Evolutionary conservation across 2,797 vertebrate genomes (phyloP).

Genomic region (Pseudocheirus occidentalis): DNA sequence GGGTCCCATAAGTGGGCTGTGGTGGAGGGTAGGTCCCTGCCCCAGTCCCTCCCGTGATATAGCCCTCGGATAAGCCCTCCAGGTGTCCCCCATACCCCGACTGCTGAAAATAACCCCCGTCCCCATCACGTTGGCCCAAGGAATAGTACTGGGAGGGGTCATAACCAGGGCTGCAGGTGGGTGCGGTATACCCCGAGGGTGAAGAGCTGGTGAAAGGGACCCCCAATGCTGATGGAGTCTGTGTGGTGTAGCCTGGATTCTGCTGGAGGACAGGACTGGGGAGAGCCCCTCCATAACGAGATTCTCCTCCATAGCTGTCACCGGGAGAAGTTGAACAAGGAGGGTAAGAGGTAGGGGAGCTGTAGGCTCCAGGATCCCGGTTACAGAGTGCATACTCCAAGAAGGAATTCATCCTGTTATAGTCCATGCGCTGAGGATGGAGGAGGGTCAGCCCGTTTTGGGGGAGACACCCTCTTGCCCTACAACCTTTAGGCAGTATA

Average conservation of each 20-base stretch:
- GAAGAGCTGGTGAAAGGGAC: slow-evolving; percentile 85
- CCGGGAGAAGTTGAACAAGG: slow-evolving; percentile 85
- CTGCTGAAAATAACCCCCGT: slow-evolving; percentile 89
- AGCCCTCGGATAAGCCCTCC: slow-evolving; percentile 86
- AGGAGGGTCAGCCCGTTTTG: slow-evolving; percentile 88
- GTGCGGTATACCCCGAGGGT: slow-evolving; percentile 83
- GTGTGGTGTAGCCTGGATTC: slow-evolving; percentile 83
- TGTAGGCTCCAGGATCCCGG: slow-evolving; percentile 89
- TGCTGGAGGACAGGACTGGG: slow-evolving; percentile 86
- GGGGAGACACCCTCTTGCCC: slow-evolving; percentile 89
- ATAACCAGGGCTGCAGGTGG: slow-evolving; percentile 88
- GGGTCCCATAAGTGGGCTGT: slow-evolving; percentile 87
- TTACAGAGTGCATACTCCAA: slow-evolving; percentile 96
- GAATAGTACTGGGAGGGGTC: slow-evolving; percentile 90
- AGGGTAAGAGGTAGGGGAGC: slow-evolving; percentile 87
- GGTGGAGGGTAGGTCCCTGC: slow-evolving; percentile 86
- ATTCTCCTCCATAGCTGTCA: slow-evolving; percentile 90
- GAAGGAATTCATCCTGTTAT: slow-evolving; percentile 97
- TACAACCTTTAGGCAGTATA: slow-evolving; percentile 93
- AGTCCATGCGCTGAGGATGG: slow-evolving; percentile 92
- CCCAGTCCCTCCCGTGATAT: slow-evolving; percentile 83
- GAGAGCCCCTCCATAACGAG: slow-evolving; percentile 85
- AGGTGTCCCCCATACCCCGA: slow-evolving; percentile 85
- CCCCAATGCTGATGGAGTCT: slow-evolving; percentile 74
- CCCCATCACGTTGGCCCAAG: slow-evolving; percentile 87